Percentiles rank a stretch among this genome's conserved stretches.
Evolutionary conservation across 2,797 vertebrate genomes (phyloP).

Genomic region (Otus scops): DNA sequence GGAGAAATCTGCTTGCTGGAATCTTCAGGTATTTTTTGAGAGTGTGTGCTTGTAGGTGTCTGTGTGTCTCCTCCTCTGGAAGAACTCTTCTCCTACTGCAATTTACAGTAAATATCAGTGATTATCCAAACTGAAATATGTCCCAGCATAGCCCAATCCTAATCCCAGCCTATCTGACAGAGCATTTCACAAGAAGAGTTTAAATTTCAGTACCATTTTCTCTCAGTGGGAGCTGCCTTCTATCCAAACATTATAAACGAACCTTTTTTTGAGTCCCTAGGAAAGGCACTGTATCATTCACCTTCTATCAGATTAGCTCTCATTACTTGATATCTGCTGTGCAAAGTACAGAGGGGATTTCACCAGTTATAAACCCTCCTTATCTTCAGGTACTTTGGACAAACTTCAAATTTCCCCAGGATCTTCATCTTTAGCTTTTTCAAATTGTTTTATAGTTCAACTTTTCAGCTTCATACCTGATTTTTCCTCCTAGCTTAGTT

Average conservation of each 20-base stretch:
- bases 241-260: constrained; percentile 21
- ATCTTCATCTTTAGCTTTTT: constrained; percentile 8
- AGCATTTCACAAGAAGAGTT: neutral
- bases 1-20: neutral
- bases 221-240: neutral
- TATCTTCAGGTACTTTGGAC: constrained; percentile 31
- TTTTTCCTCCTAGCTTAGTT: neutral
- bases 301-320: constrained; percentile 26
- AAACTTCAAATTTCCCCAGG: constrained; percentile 21
- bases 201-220: neutral
- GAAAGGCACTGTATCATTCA: constrained; percentile 10
- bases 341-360: constrained; percentile 26
- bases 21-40: neutral
- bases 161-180: neutral
- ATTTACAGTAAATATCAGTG: neutral
- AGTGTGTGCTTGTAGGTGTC: neutral
- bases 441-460: neutral
- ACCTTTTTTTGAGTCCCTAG: neutral
- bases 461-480: neutral
- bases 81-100: neutral
- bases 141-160: neutral
- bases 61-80: neutral
- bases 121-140: neutral
- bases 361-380: constrained; percentile 6
- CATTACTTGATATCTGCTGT: neutral